These are phyloP conservation scores for Ceryle rudis DNA, from an alignment of 2,797 vertebrate species.

Conservation along the genomic window DNA sequence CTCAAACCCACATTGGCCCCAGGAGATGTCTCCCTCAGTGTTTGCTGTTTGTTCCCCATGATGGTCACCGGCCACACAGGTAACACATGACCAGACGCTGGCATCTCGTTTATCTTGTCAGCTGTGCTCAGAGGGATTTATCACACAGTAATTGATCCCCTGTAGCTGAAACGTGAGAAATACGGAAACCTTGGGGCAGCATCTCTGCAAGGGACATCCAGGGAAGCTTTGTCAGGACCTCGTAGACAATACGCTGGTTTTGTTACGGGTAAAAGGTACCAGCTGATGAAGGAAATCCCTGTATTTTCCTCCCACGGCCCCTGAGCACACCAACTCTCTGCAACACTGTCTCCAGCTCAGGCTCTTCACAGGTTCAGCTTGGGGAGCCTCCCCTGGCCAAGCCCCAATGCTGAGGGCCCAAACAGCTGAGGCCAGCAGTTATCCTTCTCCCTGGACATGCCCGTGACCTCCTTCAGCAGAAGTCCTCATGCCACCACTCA, in stretches of 20 bases:
- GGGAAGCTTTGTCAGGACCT: background rate
- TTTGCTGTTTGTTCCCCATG: fast-evolving
- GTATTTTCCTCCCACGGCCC: background rate
- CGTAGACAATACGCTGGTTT: background rate
- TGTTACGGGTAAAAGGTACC: fast-evolving
- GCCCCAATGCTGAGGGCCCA: fast-evolving
- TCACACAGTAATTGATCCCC: background rate
- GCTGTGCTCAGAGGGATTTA: background rate
- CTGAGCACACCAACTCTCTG: background rate
- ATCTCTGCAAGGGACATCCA: background rate
- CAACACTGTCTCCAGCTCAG: fast-evolving
- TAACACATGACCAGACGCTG: fast-evolving
- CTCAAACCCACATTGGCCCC: fast-evolving
- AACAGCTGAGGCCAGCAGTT: background rate
- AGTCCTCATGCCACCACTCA: fast-evolving
- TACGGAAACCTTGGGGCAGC: background rate
- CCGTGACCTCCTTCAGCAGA: background rate
- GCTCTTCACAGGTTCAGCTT: background rate
- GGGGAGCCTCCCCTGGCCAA: fast-evolving
- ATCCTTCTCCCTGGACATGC: background rate
- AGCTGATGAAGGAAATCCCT: background rate
- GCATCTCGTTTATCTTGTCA: background rate
- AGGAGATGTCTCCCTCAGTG: background rate
- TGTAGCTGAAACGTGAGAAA: fast-evolving
- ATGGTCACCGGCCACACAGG: fast-evolving